These are phyloP conservation scores for Lerema accius DNA, from an alignment of 1,140 invertebrate species.

Conservation along the genomic window DNA sequence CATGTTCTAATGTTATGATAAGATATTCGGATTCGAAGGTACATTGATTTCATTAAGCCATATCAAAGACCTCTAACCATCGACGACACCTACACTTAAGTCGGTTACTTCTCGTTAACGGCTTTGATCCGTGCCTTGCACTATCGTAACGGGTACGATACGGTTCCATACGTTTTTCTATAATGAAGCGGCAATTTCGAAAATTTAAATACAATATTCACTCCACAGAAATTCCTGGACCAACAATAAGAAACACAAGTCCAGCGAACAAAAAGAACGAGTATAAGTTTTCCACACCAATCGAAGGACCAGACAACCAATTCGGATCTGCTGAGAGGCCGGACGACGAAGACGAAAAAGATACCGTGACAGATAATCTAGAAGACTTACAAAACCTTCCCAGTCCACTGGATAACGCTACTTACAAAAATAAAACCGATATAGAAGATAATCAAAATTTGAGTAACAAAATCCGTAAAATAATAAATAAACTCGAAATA, in stretches of 20 bases:
- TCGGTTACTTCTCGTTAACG: no score
- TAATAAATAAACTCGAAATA: conserved; percentile 64
- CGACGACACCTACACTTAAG: no score
- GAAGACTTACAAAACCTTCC: conserved; percentile 38
- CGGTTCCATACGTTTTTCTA: no score
- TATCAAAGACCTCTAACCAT: no score
- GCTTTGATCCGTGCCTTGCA: no score
- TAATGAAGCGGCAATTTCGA: no score
- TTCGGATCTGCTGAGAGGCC: conserved; percentile 71
- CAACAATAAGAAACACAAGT: conserved; percentile 53
- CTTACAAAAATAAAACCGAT: conserved; percentile 54
- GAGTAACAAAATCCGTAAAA: conserved; percentile 73
- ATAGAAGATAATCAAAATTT: conserved; percentile 58
- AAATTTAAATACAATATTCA: no score
- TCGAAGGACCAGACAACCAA: conserved; percentile 72
- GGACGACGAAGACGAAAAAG: conserved; percentile 73
- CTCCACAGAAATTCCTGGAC: conserved; percentile 66
- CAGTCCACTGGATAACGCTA: conserved; percentile 45
- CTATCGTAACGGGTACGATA: no score
- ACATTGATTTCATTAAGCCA: no score
- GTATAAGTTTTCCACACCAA: conserved; percentile 64
- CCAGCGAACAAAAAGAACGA: conserved; percentile 61
- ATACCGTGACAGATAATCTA: conserved; percentile 44
- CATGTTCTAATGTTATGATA: no score
- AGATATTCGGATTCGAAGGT: no score